Percentiles rank a stretch among this genome's conserved stretches.
These are phyloP conservation scores for Hirtodrosophila trivittata DNA, from an alignment of 2,888 invertebrate genomes.

Conservation along the genomic window DNA sequence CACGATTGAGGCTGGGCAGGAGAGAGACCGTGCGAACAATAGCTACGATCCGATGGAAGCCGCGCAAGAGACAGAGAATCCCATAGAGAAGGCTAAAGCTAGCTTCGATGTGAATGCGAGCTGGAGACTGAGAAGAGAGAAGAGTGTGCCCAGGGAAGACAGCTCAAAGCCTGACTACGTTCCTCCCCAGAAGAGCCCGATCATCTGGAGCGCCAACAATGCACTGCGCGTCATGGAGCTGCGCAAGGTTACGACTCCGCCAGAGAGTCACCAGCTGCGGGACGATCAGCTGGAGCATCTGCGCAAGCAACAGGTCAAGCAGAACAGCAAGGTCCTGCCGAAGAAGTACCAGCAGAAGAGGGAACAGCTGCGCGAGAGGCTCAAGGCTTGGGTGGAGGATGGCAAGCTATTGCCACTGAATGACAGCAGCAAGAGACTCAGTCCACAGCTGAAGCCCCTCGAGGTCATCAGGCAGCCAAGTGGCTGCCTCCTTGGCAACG, in stretches of 20 bases:
- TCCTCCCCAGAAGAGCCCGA: neutral
- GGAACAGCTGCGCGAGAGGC: conserved; percentile 13
- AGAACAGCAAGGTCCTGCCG: conserved; percentile 26
- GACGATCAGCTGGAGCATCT: conserved; percentile 28
- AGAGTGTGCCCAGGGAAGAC: too few relatives aligned
- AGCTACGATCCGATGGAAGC: too few relatives aligned
- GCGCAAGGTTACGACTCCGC: neutral
- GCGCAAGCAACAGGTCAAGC: conserved; percentile 26
- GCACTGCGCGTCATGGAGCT: conserved; percentile 21
- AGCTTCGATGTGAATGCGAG: too few relatives aligned
- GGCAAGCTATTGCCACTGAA: conserved; percentile 21
- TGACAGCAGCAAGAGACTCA: neutral
- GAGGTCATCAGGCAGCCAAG: too few relatives aligned
- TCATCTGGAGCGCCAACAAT: conserved; percentile 27
- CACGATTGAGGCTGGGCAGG: too few relatives aligned
- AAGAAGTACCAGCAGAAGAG: conserved; percentile 26
- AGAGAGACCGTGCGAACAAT: too few relatives aligned
- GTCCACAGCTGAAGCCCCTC: too few relatives aligned
- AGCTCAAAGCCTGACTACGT: neutral
- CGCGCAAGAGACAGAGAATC: too few relatives aligned
- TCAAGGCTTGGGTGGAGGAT: conserved; percentile 30
- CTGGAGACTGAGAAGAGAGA: too few relatives aligned
- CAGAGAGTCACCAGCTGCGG: neutral
- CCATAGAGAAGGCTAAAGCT: too few relatives aligned
- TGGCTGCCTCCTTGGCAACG: too few relatives aligned